Base-by-base conservation (phyloP, 2,888 invertebrate genomes). In the Drosophila flavopinicola region DNA sequence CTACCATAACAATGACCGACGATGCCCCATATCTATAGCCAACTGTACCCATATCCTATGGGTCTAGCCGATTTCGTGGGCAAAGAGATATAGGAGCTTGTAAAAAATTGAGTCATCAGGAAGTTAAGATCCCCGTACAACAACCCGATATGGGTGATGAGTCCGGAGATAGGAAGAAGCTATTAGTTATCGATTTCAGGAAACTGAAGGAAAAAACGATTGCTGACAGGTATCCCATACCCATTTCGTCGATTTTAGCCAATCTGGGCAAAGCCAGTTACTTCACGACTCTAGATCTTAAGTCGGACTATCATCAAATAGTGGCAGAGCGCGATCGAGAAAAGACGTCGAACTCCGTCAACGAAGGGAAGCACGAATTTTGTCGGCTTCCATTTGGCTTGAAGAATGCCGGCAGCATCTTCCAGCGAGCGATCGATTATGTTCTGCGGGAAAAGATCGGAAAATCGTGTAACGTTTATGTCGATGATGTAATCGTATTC, bases 401-500 rank as follows among this genome's bases (percentile, higher is more conserved):
- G 3, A 3, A 24, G 24, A 3, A 24, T 24, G 3, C 6, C 24
- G 6, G 24, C 13, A 44, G 42, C 9, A 57, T 57, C 6, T 57
- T 49, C 13, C 47, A 56, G 11, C 27, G 47, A 24, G 39, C 56
- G 7, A 56, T 49, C 6, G 57, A 57, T 20, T 37, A 41, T 17
- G 47, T 56, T 6, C 45, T 47, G 1, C 15, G 45, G 6, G 32
- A 54, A 23, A 5, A 29, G 9, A 32, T 54, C 6, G 13, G 17
- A 3, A 51, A 38, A 30, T 25, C 44, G 3, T 51, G 59, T 13
- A 27, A 60, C 35, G 52, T 52, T 7, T 53, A 48, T 9, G 53
- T 60, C 6, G 53, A 53, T 23, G 45, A 59, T n/a, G 51, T 45
- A 6, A 51, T 45, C 10, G 30, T 59, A 2, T 39, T 44, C 4